phyloP scores from a whole-genome alignment of 2,797 vertebrate species.

The Pteronotus mesoamericanus region DNA sequence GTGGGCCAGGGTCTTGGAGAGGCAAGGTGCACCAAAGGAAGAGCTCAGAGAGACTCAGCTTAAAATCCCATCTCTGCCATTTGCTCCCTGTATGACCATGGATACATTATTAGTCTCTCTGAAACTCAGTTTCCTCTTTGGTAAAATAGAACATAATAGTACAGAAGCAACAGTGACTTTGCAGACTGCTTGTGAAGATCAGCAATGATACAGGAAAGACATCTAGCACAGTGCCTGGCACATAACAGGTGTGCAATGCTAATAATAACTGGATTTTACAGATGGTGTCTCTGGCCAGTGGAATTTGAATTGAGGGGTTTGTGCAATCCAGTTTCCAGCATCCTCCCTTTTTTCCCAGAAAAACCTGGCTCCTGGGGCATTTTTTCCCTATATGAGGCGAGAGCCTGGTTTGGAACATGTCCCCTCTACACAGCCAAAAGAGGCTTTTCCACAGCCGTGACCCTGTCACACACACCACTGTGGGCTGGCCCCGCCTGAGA shows the following conservation, averaged over 20 bases:
- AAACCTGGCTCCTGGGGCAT: slow-evolving; percentile 59
- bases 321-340: slow-evolving; percentile 53
- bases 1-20: background rate
- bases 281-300: background rate
- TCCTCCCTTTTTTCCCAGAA: slow-evolving; percentile 64
- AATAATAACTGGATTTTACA: background rate
- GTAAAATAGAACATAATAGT: background rate
- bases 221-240: background rate
- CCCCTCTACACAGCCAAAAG: slow-evolving; percentile 39
- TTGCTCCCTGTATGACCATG: background rate
- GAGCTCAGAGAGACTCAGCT: background rate
- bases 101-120: background rate
- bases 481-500: background rate
- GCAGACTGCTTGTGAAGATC: background rate
- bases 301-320: slow-evolving; percentile 22
- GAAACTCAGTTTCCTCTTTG: background rate
- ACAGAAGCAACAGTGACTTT: background rate
- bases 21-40: background rate
- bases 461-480: background rate
- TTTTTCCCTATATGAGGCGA: slow-evolving; percentile 47
- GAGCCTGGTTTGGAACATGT: slow-evolving; percentile 56
- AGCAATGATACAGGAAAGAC: background rate
- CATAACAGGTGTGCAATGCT: background rate
- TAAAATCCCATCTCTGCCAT: background rate
- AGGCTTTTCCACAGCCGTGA: background rate